phyloP scores from a whole-genome alignment of 2,797 vertebrate species.

The Glyptemys insculpta region DNA sequence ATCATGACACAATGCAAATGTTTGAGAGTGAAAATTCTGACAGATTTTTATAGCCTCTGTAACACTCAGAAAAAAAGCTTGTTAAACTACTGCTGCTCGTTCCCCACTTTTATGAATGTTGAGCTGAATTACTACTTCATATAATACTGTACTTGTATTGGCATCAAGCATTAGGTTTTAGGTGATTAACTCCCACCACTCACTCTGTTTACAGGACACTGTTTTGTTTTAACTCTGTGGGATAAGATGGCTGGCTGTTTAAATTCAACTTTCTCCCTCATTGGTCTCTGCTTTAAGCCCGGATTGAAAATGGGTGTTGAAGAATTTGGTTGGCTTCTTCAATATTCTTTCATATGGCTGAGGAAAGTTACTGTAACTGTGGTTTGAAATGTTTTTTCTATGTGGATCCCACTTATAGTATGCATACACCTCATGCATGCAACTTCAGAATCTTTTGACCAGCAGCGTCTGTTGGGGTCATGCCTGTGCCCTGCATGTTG shows the following conservation, averaged over 20 bases:
- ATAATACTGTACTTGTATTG: slow-evolving; percentile 56
- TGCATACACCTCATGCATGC: background rate
- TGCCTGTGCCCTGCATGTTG: background rate
- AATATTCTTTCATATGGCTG: background rate
- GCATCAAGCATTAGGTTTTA: slow-evolving; percentile 32
- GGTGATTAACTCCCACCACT: slow-evolving; percentile 34
- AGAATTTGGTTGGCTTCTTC: background rate
- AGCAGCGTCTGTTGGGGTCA: background rate
- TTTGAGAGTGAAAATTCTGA: slow-evolving; percentile 42
- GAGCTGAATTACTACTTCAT: slow-evolving; percentile 30
- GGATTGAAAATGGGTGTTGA: background rate
- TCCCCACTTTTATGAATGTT: slow-evolving; percentile 35
- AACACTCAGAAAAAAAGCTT: slow-evolving; percentile 31
- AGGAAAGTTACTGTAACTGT: background rate
- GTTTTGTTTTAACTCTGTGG: slow-evolving; percentile 20
- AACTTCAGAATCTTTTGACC: background rate
- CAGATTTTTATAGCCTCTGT: slow-evolving; percentile 42
- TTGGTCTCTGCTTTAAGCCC: background rate
- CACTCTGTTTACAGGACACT: slow-evolving; percentile 10
- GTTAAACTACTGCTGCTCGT: slow-evolving; percentile 17
- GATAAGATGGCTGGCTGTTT: background rate
- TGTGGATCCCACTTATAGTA: background rate
- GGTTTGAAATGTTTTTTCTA: background rate
- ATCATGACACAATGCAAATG: slow-evolving; percentile 38
- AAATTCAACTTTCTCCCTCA: background rate